Evolutionary conservation across 2,888 invertebrate genomes (phyloP).

Genomic region (Conchocele bisecta): DNA sequence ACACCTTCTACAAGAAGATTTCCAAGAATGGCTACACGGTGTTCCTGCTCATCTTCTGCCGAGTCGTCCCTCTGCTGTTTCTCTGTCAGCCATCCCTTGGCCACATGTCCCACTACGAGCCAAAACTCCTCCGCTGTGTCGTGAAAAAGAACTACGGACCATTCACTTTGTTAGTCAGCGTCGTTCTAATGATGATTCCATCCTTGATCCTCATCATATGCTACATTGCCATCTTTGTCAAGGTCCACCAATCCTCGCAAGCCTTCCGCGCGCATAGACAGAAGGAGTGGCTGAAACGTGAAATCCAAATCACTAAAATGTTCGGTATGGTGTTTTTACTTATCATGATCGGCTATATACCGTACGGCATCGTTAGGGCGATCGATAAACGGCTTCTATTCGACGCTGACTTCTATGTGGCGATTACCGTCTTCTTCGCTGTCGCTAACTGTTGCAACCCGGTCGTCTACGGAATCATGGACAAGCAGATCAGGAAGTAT

Average conservation of each 20-base stretch:
- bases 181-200: conserved; percentile 80
- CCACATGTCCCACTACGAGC: conserved; percentile 77
- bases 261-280: conserved; percentile 73
- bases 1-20: conserved; percentile 79
- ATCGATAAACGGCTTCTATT: conserved; percentile 76
- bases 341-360: conserved; percentile 80
- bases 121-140: conserved; percentile 78
- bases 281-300: conserved; percentile 76
- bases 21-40: conserved; percentile 79
- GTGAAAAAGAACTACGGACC: conserved; percentile 76
- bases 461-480: conserved; percentile 81
- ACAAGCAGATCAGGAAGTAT: conserved; percentile 75
- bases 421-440: conserved; percentile 80
- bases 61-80: conserved; percentile 78
- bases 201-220: conserved; percentile 79
- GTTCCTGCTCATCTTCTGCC: conserved; percentile 77
- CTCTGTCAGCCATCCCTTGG: conserved; percentile 77
- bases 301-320: conserved; percentile 82
- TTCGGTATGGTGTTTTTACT: conserved; percentile 81
- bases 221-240: conserved; percentile 80
- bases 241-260: conserved; percentile 75
- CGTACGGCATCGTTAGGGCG: conserved; percentile 79
- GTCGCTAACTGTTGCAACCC: conserved; percentile 80
- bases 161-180: conserved; percentile 76
- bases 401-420: conserved; percentile 79